These are phyloP conservation scores for Neolamprologus sp. DNA, from an alignment of 2,113 vertebrate species.

Conservation along the genomic window DNA sequence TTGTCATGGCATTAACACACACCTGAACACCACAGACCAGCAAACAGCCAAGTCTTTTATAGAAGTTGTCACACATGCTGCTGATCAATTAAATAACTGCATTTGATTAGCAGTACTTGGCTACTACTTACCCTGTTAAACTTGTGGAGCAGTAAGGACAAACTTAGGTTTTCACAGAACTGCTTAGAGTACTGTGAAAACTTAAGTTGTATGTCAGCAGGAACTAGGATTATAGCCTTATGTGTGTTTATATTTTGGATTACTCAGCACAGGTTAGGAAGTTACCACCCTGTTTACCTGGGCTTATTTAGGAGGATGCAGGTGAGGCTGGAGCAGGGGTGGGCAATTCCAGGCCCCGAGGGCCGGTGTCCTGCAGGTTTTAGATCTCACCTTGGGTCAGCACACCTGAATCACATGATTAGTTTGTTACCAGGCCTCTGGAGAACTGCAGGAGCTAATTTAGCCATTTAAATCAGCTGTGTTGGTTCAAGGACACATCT, in stretches of 20 bases:
- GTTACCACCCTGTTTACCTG: not conserved
- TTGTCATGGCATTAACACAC: not conserved
- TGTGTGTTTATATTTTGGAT: not conserved
- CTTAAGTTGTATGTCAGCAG: not conserved
- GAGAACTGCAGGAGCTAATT: no score
- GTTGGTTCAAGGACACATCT: no score
- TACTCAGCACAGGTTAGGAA: not conserved
- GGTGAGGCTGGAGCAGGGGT: not conserved
- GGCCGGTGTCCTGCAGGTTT: accelerated
- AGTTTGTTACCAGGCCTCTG: no score
- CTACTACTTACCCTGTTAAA: not conserved
- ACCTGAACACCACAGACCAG: not conserved
- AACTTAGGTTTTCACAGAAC: not conserved
- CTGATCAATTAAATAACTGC: not conserved
- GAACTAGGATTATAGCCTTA: not conserved
- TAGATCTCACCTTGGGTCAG: no score
- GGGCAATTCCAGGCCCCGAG: no score
- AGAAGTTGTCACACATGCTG: not conserved
- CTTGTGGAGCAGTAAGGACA: not conserved
- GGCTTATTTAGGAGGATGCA: not conserved
- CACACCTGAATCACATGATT: no score
- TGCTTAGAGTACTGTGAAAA: not conserved
- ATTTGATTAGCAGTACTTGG: not conserved
- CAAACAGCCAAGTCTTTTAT: not conserved
- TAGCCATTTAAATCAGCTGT: no score